A percentile compares a stretch with the other conserved stretches of the same genome.
Evolutionary conservation across 2,113 vertebrate species (phyloP).

Genomic region (Ariopsis seemanni): DNA sequence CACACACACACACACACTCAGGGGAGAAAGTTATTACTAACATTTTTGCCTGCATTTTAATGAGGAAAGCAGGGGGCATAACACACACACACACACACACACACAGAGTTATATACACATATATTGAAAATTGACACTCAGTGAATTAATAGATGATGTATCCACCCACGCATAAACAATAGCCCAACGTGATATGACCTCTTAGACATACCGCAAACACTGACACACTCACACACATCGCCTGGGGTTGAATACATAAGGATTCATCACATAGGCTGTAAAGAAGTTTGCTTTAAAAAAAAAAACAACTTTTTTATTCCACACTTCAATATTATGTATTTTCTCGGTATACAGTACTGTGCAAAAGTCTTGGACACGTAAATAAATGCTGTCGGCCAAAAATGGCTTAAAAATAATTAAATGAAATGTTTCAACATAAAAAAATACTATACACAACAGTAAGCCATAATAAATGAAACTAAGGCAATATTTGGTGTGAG

Average conservation of each 20-base stretch:
- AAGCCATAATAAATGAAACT: no score
- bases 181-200: conserved; percentile 34
- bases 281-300: conserved; percentile 2
- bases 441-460: no score
- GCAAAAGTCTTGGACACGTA: no score
- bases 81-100: background rate
- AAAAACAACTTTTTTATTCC: conserved; percentile 4
- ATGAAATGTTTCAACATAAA: no score
- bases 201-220: background rate
- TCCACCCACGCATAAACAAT: conserved; percentile 38
- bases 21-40: conserved; percentile 13
- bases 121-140: conserved; percentile 1
- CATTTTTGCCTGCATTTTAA: conserved; percentile 30
- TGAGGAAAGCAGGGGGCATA: background rate
- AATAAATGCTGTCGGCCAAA: no score
- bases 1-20: background rate
- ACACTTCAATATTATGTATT: conserved; percentile 29
- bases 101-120: background rate
- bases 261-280: background rate
- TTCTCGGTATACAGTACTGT: background rate
- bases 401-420: no score
- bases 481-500: no score
- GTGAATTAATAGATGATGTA: conserved; percentile 34
- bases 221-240: background rate
- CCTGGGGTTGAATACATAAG: conserved; percentile 17